Conservation (phyloP, 2,888 invertebrate species). For the Nineta flava region DNA sequence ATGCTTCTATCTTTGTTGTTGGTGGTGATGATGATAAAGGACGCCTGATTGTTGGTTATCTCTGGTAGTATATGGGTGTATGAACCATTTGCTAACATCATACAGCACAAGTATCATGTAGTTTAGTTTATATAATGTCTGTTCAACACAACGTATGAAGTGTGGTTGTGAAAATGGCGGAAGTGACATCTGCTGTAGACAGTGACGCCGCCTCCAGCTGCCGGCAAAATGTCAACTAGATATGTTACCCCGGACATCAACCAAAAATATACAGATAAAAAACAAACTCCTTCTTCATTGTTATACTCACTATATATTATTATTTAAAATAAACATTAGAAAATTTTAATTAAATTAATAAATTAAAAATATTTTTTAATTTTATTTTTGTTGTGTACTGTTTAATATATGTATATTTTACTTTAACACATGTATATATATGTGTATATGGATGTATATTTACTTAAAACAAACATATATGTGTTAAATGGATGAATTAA, state of each 20-base stretch:
- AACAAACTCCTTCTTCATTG: no score
- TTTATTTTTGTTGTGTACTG: neutral
- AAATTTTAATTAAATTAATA: neutral
- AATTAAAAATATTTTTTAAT: neutral
- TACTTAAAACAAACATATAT: neutral
- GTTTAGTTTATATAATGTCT: no score
- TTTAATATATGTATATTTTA: neutral
- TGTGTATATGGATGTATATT: neutral
- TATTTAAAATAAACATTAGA: no score
- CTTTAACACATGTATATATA: neutral
- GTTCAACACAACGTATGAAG: neutral
- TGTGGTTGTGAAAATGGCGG: neutral
- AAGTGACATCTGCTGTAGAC: conserved; percentile 2
- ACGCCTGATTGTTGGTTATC: no score
- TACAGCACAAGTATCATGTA: no score
- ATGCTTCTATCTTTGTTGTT: no score
- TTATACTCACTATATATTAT: no score
- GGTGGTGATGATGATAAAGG: no score
- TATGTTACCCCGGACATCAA: neutral
- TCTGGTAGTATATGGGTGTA: no score
- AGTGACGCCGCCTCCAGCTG: no score
- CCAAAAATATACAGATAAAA: no score
- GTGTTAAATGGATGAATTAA: neutral
- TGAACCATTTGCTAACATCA: no score
- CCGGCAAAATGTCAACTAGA: neutral